phyloP scores from a whole-genome alignment of 2,888 invertebrate genomes.

The Lampropteryx suffumata region DNA sequence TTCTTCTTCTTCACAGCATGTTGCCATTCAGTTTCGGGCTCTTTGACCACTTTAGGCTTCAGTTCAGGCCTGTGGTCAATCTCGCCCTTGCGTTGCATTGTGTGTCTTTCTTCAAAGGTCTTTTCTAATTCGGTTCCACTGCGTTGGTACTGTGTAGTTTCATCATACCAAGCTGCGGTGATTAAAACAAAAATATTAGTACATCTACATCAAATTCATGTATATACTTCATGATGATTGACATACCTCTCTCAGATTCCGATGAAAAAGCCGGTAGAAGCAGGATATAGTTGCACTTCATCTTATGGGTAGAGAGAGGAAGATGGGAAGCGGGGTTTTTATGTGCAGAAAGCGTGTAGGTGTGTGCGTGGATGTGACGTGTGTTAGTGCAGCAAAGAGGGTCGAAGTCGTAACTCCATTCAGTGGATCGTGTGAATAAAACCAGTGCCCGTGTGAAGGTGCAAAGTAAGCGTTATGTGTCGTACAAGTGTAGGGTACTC shows the following conservation, averaged over 20 bases:
- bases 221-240: slow-evolving; percentile 34
- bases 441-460: slow-evolving; percentile 28
- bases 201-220: slow-evolving; percentile 21
- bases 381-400: slow-evolving; percentile 57
- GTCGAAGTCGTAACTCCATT: slow-evolving; percentile 27
- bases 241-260: slow-evolving; percentile 74
- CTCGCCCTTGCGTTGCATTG: slow-evolving; percentile 85
- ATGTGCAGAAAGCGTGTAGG: slow-evolving; percentile 70
- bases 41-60: slow-evolving; percentile 86
- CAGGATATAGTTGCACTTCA: slow-evolving; percentile 71
- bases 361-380: slow-evolving; percentile 64
- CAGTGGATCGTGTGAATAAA: slow-evolving; percentile 28
- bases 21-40: slow-evolving; percentile 93
- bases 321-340: slow-evolving; percentile 47
- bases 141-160: slow-evolving; percentile 92
- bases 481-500: slow-evolving; percentile 79
- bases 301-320: slow-evolving; percentile 54
- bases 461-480: slow-evolving; percentile 31
- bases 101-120: slow-evolving; percentile 93
- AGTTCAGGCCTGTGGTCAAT: slow-evolving; percentile 85
- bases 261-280: slow-evolving; percentile 76
- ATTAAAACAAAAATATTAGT: slow-evolving; percentile 37
- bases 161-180: slow-evolving; percentile 94
- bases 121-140: slow-evolving; percentile 92
- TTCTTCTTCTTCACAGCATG: slow-evolving; percentile 91